These are phyloP conservation scores for Brenthis hecate DNA, from an alignment of 2,888 invertebrate genomes.

Conservation along the genomic window DNA sequence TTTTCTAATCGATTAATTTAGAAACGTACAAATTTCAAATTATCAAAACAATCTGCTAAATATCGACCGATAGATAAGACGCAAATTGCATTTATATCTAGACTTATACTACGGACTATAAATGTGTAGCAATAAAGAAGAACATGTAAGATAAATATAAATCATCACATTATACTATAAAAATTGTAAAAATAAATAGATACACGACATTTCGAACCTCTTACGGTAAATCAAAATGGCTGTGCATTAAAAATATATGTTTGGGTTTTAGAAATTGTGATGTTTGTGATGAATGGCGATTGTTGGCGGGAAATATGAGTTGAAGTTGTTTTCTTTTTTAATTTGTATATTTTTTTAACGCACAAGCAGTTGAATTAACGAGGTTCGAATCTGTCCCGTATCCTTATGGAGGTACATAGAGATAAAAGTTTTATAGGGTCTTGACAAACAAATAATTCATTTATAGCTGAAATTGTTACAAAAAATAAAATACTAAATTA, in stretches of 20 bases:
- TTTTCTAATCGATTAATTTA: neutral
- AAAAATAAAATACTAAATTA: neutral
- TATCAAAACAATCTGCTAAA: neutral
- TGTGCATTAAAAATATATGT: neutral
- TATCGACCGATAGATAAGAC: neutral
- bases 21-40: constrained; percentile 1
- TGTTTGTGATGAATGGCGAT: neutral
- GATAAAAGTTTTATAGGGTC: neutral
- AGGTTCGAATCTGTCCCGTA: constrained; percentile 7
- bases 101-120: too few relatives aligned
- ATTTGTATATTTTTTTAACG: constrained; percentile 1
- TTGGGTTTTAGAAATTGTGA: neutral
- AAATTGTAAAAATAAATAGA: constrained; percentile 17
- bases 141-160: too few relatives aligned
- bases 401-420: neutral
- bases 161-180: neutral
- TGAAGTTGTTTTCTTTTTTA: neutral
- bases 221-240: neutral
- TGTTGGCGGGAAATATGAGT: neutral
- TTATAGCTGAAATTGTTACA: neutral
- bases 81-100: neutral
- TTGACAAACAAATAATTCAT: neutral
- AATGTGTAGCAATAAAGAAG: too few relatives aligned
- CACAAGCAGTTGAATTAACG: neutral
- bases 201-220: constrained; percentile 9